phyloP scores from a whole-genome alignment of 1,140 invertebrate species.

The Dendroctonus ponderosae region DNA sequence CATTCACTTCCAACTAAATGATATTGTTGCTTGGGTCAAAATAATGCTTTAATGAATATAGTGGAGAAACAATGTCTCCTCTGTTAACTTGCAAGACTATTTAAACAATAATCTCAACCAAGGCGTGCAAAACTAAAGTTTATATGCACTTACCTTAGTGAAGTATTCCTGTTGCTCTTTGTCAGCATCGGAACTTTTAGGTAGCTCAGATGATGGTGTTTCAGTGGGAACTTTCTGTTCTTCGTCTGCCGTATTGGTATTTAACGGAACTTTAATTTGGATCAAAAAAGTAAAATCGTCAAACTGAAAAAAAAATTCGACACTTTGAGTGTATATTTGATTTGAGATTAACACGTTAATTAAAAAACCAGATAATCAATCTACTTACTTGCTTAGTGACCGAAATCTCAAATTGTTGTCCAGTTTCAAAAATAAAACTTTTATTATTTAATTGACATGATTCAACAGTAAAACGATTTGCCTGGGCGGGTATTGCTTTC shows the following conservation, averaged over 20 bases:
- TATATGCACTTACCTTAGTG: background rate
- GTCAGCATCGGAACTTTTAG: background rate
- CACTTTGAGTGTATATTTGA: background rate
- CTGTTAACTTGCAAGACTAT: no score
- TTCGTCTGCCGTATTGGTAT: slow-evolving; percentile 1
- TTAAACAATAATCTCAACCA: no score
- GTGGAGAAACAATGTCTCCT: no score
- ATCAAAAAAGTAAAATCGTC: slow-evolving; percentile 5
- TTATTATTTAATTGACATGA: background rate
- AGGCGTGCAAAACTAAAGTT: no score
- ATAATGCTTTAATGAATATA: no score
- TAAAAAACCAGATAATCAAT: no score
- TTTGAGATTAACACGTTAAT: background rate
- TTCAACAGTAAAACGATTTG: slow-evolving; percentile 3
- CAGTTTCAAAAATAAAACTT: background rate
- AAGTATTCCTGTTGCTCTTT: slow-evolving; percentile 1
- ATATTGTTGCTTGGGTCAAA: no score
- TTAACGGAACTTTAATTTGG: slow-evolving; percentile 5
- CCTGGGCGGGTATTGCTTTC: slow-evolving; percentile 15
- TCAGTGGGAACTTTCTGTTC: background rate
- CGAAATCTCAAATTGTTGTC: slow-evolving; percentile 4
- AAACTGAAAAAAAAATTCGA: slow-evolving; percentile 5
- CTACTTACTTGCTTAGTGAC: slow-evolving; percentile 21
- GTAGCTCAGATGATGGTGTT: background rate
- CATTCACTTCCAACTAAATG: no score